Conservation (phyloP, 2,113 vertebrate species). For the Triplophysa dalaica region DNA sequence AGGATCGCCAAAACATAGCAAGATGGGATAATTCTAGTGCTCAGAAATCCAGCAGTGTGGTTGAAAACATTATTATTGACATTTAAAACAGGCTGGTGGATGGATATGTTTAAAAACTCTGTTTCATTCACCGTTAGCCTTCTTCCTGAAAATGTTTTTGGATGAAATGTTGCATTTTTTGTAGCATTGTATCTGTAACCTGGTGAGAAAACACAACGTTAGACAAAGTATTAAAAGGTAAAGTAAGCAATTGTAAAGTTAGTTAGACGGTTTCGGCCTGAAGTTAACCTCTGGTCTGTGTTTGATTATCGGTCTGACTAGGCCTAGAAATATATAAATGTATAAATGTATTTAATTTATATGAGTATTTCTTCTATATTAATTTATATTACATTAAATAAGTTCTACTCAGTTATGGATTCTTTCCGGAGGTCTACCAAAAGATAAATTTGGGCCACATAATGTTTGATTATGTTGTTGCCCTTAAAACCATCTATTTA, state of each 20-base stretch:
- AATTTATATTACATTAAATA: too few species aligned
- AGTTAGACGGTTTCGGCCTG: too few species aligned
- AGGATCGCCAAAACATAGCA: slow-evolving; percentile 78
- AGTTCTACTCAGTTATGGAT: too few species aligned
- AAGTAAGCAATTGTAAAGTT: neutral
- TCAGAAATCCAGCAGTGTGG: slow-evolving; percentile 78
- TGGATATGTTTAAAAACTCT: neutral
- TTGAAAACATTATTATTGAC: slow-evolving; percentile 51
- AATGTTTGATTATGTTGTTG: too few species aligned
- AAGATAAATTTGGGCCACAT: too few species aligned
- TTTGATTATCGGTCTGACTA: too few species aligned
- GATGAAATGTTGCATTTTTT: slow-evolving; percentile 19
- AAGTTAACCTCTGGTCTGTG: too few species aligned
- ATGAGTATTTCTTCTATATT: too few species aligned
- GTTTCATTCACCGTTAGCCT: neutral
- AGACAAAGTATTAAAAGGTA: neutral
- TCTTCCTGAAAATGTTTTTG: slow-evolving; percentile 65
- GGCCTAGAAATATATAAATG: too few species aligned
- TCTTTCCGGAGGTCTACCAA: too few species aligned
- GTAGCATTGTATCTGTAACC: slow-evolving; percentile 43
- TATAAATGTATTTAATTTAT: too few species aligned
- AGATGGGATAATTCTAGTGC: slow-evolving; percentile 78
- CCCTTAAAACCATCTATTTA: too few species aligned
- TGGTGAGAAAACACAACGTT: slow-evolving; percentile 40
- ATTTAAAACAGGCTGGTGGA: slow-evolving; percentile 50